Base-by-base conservation (phyloP, 1,140 invertebrate genomes). In the Pachypsylla venusta region DNA sequence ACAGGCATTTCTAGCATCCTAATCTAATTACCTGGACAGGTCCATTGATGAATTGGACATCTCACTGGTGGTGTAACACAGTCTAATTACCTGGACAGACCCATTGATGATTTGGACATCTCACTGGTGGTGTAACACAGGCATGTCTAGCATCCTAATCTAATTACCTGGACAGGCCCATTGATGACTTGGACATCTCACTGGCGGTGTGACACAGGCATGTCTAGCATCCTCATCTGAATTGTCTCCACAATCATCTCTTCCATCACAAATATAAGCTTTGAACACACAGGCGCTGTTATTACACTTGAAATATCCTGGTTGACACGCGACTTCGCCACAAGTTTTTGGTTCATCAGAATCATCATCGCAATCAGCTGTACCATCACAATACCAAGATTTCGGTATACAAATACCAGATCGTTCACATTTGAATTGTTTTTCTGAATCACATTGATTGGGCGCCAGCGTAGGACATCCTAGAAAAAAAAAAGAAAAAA, bases 381-480 rank as follows among this genome's bases (percentile, higher is more conserved):
- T 84, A 61, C 89, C 92, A 73, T 98, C 94, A 68, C 95, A 99
- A 62, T 92, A 84, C 92, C 92, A 97, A 3, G 84, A 82, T 62
- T 81, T 83, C 0, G 93, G 93, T 54, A 98, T 93, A 67, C 95
- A 99, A 61, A 93, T 86, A 2, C 87, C 84, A 0, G 88, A 88
- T 16, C 82, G 81, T 30, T 78, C 77, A 69, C 91, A 93, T 63
- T 89, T 86, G 75, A 94, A 93, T 69, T 93, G 88, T 68, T 89
- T 91, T 60, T 92, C 89, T 12, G 77, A 72, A 65, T 91, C 88
- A 70, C 90, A 95, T 65, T 90, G 83, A 70, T 92, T 83, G 13
- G 87, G 86, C 1, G 83, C 83, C 62, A 88, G 74, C 0, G 84
- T 84, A 0, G 87, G 42, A 19, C 42, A 48, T 19, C 42, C 74